phyloP scores from a whole-genome alignment of 2,797 vertebrate genomes.

The Carduelis carduelis region DNA sequence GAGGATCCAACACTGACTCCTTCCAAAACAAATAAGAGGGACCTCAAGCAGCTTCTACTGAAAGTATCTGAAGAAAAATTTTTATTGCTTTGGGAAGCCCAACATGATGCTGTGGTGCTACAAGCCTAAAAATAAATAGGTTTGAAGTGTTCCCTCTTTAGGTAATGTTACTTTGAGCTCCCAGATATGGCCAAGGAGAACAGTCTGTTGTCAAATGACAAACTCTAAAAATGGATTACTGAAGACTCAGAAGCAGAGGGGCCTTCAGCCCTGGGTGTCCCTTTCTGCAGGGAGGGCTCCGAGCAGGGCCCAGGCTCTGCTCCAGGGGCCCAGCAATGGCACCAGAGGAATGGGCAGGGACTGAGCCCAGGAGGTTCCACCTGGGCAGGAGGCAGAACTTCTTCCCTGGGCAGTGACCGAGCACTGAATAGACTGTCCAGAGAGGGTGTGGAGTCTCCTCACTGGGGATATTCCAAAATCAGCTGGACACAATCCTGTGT shows the following conservation, averaged over 20 bases:
- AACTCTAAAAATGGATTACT: not conserved
- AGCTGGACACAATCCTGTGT: rapidly evolving
- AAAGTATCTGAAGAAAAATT: not conserved
- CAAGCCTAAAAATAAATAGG: not conserved
- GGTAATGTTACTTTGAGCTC: not conserved
- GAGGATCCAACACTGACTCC: not conserved
- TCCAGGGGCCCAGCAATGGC: too few relatives aligned
- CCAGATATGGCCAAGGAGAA: not conserved
- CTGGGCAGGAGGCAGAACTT: not conserved
- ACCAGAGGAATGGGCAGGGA: not conserved
- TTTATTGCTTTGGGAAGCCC: not conserved
- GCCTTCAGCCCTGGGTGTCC: not conserved
- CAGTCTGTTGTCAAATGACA: not conserved
- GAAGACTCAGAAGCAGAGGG: not conserved
- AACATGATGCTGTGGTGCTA: not conserved
- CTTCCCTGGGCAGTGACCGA: rapidly evolving
- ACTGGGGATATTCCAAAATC: rapidly evolving
- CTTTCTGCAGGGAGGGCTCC: not conserved
- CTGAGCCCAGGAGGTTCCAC: not conserved
- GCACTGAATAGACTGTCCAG: not conserved
- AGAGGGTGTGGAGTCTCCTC: not conserved
- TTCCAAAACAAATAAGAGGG: not conserved
- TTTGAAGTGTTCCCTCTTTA: not conserved
- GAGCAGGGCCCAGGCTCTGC: not conserved
- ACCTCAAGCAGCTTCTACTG: not conserved